Evolutionary conservation across 2,888 invertebrate species (phyloP).

Genomic region (Parapristionchus giblindavisi): DNA sequence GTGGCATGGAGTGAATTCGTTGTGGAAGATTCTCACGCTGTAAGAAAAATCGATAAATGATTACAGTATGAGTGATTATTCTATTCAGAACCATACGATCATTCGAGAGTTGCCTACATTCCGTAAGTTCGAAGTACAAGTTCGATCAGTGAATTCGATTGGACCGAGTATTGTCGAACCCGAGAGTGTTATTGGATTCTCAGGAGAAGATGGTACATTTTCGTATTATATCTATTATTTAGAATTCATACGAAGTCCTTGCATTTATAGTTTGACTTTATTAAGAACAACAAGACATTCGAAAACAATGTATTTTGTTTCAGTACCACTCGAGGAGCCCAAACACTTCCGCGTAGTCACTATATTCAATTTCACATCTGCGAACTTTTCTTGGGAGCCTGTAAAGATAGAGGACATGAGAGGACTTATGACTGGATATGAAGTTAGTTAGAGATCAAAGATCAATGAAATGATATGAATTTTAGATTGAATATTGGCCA

Average conservation of each 20-base stretch:
- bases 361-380: slow-evolving; percentile 83
- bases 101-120: slow-evolving; percentile 88
- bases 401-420: slow-evolving; percentile 81
- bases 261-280: too few relatives aligned
- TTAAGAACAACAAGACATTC: slow-evolving; percentile 12
- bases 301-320: slow-evolving; percentile 28
- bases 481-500: slow-evolving; percentile 63
- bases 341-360: slow-evolving; percentile 83
- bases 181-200: slow-evolving; percentile 87
- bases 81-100: slow-evolving; percentile 75
- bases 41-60: slow-evolving; percentile 37
- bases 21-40: slow-evolving; percentile 66
- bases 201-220: slow-evolving; percentile 90
- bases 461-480: slow-evolving; percentile 76
- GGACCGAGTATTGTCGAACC: slow-evolving; percentile 76
- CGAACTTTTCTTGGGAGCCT: slow-evolving; percentile 86
- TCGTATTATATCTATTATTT: too few relatives aligned
- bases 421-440: slow-evolving; percentile 91
- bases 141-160: slow-evolving; percentile 71
- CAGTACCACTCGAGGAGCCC: slow-evolving; percentile 83
- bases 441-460: slow-evolving; percentile 71
- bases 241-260: too few relatives aligned
- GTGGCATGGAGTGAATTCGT: slow-evolving; percentile 66
- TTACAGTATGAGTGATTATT: background rate
- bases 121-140: slow-evolving; percentile 87